Conservation (phyloP, 2,888 invertebrate genomes). For the Eledone cirrhosa region DNA sequence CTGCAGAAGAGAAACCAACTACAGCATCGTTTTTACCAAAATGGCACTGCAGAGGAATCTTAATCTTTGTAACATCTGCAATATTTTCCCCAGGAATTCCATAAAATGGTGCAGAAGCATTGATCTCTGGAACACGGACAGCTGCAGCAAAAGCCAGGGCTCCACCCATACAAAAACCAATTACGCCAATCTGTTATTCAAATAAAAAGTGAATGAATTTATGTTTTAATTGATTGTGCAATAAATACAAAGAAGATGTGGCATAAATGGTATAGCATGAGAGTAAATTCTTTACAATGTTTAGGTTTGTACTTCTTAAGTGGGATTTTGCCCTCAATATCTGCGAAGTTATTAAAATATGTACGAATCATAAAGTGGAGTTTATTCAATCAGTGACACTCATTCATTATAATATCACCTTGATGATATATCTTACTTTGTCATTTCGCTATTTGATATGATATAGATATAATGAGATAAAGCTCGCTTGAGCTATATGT, state of each 20-base stretch:
- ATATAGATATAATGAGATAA: too few species aligned
- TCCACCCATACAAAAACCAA: conserved; percentile 65
- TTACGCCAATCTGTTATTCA: conserved; percentile 56
- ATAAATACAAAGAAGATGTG: too few species aligned
- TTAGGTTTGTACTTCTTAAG: too few species aligned
- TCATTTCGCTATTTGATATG: too few species aligned
- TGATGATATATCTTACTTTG: too few species aligned
- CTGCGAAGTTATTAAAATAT: too few species aligned
- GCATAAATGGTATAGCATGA: neutral
- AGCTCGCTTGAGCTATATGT: too few species aligned
- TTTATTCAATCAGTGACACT: too few species aligned
- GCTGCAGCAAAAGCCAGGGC: conserved; percentile 56
- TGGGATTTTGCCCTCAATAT: too few species aligned
- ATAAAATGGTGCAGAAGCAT: conserved; percentile 61
- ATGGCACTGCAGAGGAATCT: conserved; percentile 59
- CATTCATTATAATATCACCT: too few species aligned
- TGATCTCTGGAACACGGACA: conserved; percentile 46
- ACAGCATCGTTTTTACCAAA: conserved; percentile 54
- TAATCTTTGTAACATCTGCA: conserved; percentile 53
- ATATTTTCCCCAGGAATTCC: conserved; percentile 52
- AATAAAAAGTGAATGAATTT: neutral
- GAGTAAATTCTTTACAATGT: too few species aligned
- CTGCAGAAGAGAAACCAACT: conserved; percentile 54
- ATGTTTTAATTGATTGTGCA: neutral
- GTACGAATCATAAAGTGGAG: too few species aligned